Base-by-base conservation (phyloP, 2,113 vertebrate genomes). In the Sorex fumeus region DNA sequence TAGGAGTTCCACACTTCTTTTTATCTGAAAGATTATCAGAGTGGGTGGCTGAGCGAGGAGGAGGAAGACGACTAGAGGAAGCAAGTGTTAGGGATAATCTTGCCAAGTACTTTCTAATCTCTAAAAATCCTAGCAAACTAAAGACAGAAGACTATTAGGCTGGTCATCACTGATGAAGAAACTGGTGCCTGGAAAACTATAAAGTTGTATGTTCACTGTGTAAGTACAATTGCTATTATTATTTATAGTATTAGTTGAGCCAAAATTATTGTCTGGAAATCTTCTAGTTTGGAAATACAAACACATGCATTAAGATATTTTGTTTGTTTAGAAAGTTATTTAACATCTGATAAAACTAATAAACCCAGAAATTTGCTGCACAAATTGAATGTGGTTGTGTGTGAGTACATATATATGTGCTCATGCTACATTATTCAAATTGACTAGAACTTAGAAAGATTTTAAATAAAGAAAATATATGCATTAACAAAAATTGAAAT, bases 1-100 rank as follows among this genome's bases (percentile, higher is more conserved):
- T 77, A 79, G 62, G 75, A 67, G 69, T 78, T 80, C 40, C 30
- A 79, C 32, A 57, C 16, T 70, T 88, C 32, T 84, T 93, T 75
- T 75, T 69, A 64, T 72, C 16, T 84, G 72, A 62, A 19, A 64
- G 40, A 76, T 69, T 66, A 86, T 43, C 50, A 71, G 13, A 91
- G 62, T 76, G 40, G 40, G 80, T 66, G 1, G 32, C 10, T 27
- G 36, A 75, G 11, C 32, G n/a, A 40, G 4, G 7, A 87, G 40
- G 25, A 88, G 28, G 7, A 50, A 76, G 36, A 79, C 25, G 10
- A 64, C 8, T 28, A 66, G 21, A 94, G 10, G 28, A 76, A 13
- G 64, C 8, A 40, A 60, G 2, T 66, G 12, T 86, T 27, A 84
- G n/a, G 23, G 4, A 71, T 60, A 9, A 25, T 82, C 47, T 66